phyloP scores from a whole-genome alignment of 2,888 invertebrate species.

The Aphodius granarius region DNA sequence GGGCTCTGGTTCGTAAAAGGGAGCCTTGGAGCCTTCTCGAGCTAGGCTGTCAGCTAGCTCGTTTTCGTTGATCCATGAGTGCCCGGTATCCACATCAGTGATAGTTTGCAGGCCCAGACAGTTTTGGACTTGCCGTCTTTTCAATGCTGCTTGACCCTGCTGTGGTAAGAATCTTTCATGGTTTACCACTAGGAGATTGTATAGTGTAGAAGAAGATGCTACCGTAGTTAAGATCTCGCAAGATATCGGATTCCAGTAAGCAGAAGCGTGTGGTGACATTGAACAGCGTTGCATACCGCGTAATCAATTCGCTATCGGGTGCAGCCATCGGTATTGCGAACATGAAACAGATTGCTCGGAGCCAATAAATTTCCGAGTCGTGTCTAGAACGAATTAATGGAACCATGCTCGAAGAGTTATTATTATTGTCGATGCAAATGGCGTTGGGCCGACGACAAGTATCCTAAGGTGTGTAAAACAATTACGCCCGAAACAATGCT shows the following conservation, averaged over 20 bases:
- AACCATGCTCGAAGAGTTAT: background rate
- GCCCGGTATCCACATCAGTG: no score
- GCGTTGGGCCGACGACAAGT: background rate
- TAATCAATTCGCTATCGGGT: background rate
- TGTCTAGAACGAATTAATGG: background rate
- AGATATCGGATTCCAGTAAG: background rate
- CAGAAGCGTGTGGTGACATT: background rate
- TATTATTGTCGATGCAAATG: background rate
- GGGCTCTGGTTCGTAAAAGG: no score
- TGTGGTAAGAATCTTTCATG: background rate
- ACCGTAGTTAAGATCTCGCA: background rate
- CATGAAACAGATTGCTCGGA: background rate
- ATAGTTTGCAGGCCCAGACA: no score
- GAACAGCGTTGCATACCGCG: background rate
- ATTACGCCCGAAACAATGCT: background rate
- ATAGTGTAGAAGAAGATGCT: background rate
- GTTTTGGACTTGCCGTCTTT: no score
- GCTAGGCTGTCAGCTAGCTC: no score
- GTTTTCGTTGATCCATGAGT: no score
- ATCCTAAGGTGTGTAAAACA: background rate
- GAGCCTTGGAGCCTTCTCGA: no score
- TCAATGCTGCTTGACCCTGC: no score
- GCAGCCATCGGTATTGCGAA: background rate
- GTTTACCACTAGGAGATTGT: background rate
- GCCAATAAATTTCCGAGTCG: background rate